Evolutionary conservation across 1,140 invertebrate genomes (phyloP).

Genomic region (Trichonephila clavipes): DNA sequence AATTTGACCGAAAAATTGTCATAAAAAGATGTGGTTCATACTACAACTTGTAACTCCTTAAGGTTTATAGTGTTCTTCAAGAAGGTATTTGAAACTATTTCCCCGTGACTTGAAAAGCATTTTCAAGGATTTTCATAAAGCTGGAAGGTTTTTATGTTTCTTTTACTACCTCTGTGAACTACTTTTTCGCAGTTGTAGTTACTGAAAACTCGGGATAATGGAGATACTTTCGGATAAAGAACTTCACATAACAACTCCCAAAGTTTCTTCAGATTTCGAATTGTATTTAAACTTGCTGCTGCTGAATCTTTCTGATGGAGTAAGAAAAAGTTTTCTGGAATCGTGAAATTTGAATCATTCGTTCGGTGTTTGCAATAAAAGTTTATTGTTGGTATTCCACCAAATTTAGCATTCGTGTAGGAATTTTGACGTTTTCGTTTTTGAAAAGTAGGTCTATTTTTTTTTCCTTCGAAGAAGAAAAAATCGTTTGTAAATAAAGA

Average conservation of each 20-base stretch:
- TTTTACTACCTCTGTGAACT: conserved; percentile 15
- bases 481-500: too few species aligned
- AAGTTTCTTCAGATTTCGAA: conserved; percentile 2
- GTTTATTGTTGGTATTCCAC: too few species aligned
- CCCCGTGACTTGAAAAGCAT: neutral
- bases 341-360: neutral
- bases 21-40: conserved; percentile 31
- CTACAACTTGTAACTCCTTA: conserved; percentile 20
- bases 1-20: conserved; percentile 31
- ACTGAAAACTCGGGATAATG: conserved; percentile 1
- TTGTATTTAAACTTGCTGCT: neutral
- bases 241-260: neutral
- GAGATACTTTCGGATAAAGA: neutral
- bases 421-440: too few species aligned
- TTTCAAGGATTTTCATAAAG: conserved; percentile 14
- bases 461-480: too few species aligned
- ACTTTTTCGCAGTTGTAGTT: neutral
- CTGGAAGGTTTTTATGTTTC: conserved; percentile 35
- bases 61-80: conserved; percentile 2
- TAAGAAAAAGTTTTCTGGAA: neutral
- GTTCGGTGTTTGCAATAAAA: too few species aligned
- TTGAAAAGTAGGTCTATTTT: too few species aligned
- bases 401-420: too few species aligned
- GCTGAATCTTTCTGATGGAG: neutral
- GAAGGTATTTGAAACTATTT: conserved; percentile 17